A percentile compares a stretch with the other conserved stretches of the same genome.
Conservation (phyloP, 2,797 vertebrate species). For the Fratercula arctica region DNA sequence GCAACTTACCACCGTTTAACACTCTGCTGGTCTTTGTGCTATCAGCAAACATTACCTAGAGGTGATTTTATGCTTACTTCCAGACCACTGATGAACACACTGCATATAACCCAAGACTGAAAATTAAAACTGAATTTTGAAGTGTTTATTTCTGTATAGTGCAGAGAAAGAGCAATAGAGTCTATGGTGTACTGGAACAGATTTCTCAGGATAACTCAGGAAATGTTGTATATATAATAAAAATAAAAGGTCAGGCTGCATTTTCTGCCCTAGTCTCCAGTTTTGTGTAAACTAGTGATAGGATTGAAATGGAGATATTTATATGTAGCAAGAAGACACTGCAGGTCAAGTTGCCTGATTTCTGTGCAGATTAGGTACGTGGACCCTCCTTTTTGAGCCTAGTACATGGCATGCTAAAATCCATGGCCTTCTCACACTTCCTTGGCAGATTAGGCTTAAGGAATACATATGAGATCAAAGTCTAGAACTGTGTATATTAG, state of each 20-base stretch:
- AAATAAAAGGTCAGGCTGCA: neutral
- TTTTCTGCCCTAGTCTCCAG: neutral
- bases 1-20: neutral
- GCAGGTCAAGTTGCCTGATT: neutral
- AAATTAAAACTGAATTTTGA: neutral
- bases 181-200: neutral
- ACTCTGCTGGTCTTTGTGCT: neutral
- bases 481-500: neutral
- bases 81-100: neutral
- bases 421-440: neutral
- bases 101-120: neutral
- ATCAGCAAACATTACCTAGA: neutral
- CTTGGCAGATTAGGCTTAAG: neutral
- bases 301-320: neutral
- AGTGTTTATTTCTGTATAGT: neutral
- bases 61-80: neutral
- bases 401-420: neutral
- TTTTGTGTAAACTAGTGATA: neutral
- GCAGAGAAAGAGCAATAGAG: neutral
- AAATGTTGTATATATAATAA: neutral
- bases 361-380: neutral
- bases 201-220: neutral
- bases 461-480: neutral
- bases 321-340: neutral
- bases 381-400: neutral